Conservation (phyloP, 1,140 invertebrate genomes). For the Dendroctonus ponderosae region DNA sequence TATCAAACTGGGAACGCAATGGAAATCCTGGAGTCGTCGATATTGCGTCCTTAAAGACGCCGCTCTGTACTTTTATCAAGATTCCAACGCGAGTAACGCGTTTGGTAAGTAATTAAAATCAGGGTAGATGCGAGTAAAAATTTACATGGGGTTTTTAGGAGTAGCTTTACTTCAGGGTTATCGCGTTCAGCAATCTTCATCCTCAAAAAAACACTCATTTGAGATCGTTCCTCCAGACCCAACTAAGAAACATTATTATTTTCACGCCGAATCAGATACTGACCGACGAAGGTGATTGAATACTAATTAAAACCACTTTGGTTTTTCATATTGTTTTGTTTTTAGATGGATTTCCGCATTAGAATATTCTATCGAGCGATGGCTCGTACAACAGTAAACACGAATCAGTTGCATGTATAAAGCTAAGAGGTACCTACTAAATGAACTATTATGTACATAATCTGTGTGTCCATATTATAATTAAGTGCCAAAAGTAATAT, state of each 20-base stretch:
- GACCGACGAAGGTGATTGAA: constrained; percentile 83
- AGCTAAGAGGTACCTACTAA: too few species aligned
- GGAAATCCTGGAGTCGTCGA: constrained; percentile 83
- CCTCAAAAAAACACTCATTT: constrained; percentile 84
- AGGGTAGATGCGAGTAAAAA: neutral
- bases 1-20: constrained; percentile 74
- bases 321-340: constrained; percentile 46
- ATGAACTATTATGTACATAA: too few species aligned
- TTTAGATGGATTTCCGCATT: constrained; percentile 90
- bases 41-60: constrained; percentile 96
- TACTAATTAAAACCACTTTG: constrained; percentile 1
- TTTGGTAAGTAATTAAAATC: constrained; percentile 62
- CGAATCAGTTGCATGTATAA: constrained; percentile 46
- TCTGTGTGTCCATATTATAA: too few species aligned
- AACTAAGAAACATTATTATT: constrained; percentile 85
- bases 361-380: constrained; percentile 93
- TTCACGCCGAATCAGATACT: constrained; percentile 90
- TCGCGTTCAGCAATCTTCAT: constrained; percentile 76
- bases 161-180: constrained; percentile 94
- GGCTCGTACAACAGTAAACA: constrained; percentile 66
- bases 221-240: constrained; percentile 85
- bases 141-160: constrained; percentile 52
- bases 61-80: constrained; percentile 91
- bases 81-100: constrained; percentile 79
- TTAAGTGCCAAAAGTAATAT: too few species aligned